Evolutionary conservation across 2,113 vertebrate genomes (phyloP).

Genomic region (Scalopus aquaticus): DNA sequence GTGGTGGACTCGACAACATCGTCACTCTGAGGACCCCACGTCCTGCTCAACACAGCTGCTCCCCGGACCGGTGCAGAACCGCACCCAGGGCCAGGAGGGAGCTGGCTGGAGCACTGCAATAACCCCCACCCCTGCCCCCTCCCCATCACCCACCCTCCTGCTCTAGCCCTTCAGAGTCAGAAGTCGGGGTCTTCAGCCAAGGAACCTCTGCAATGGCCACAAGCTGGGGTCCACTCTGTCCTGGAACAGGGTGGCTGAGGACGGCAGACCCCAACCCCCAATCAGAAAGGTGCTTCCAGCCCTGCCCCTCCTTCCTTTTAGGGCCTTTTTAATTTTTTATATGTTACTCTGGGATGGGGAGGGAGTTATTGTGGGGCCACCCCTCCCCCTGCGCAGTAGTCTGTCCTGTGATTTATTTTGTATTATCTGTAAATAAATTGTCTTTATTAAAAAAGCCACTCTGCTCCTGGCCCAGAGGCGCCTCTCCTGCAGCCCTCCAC

Average conservation of each 20-base stretch:
- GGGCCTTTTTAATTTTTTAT: constrained; percentile 77
- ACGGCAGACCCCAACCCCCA: background rate
- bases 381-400: constrained; percentile 45
- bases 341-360: constrained; percentile 63
- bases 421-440: constrained; percentile 79
- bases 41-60: constrained; percentile 26
- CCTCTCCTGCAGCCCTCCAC: background rate
- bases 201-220: background rate
- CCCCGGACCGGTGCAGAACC: background rate
- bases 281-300: constrained; percentile 75
- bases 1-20: constrained; percentile 98
- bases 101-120: constrained; percentile 65
- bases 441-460: constrained; percentile 59
- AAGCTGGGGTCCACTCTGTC: background rate
- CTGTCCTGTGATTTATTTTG: constrained; percentile 78
- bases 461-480: background rate
- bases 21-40: constrained; percentile 89
- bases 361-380: background rate
- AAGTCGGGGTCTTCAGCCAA: background rate
- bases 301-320: constrained; percentile 12
- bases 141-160: background rate
- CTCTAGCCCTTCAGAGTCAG: constrained; percentile 38
- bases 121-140: background rate
- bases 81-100: constrained; percentile 16
- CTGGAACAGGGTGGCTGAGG: constrained; percentile 13